Evolutionary conservation across 2,113 vertebrate species (phyloP), one percentile per base, ranked within the genome.

Genomic region (Phylloscopus trochilus): DNA sequence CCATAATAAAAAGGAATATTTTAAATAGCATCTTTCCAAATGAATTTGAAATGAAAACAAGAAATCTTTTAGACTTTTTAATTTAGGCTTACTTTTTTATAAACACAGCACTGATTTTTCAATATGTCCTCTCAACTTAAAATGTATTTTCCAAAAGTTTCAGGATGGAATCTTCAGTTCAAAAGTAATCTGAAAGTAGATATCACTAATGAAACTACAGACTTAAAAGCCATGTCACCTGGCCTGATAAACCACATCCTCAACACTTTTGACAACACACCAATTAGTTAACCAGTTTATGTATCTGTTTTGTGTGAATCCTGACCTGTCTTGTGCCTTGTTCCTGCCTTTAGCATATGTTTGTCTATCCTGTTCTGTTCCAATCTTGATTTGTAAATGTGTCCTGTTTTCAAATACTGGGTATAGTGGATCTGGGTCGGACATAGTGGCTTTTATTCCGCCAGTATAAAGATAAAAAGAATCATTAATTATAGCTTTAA

Each of bases 401-500:
- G 37, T 80, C 12, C 23, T 95, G 33, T 73, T 92, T 90, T 44
- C 15, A 74, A 80, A 89, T 43, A 59, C 4, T 31, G 37, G 22
- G 8, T 77, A 39, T 20, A 81, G 43, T 33, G 33, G 35, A 90
- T 92, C 85, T 92, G 44, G 47, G 77, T 95, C 92, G 92, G 21
- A 62, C 10, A 56, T 10, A 56, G 47, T 62, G 33, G 13, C 63
- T 85, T 80, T 86, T 90, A 88, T 92, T 68, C 6, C 74, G 87
- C 14, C 9, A 90, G 12, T 51, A 70, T 68, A 28, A 90, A 86
- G 30, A 83, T 15, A 62, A 85, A 64, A 94, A 69, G 66, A 83
- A 60, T 70, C 11, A 43, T 86, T 95, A 86, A 75, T 92, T 92
- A 84, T 39, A 79, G 41, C 18, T 75, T 90, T 93, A 87, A 84